These are phyloP conservation scores for Athene cunicularia DNA, from an alignment of 2,113 vertebrate species.

Conservation along the genomic window DNA sequence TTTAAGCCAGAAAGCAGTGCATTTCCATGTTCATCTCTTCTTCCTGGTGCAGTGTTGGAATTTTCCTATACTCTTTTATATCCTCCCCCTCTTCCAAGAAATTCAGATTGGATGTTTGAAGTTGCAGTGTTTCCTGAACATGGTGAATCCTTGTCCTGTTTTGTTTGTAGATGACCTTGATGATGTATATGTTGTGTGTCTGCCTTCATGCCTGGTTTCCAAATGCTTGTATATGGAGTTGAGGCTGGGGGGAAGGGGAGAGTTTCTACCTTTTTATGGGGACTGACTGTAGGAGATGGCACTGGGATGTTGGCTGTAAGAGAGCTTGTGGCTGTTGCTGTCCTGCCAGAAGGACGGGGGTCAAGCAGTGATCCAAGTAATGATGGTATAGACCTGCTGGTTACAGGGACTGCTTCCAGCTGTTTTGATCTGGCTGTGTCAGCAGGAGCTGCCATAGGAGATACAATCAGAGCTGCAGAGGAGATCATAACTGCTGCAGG, in stretches of 20 bases:
- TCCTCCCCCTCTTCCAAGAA: constrained; percentile 26
- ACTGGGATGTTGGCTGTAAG: background rate
- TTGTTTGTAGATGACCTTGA: constrained; percentile 70
- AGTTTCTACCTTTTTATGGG: background rate
- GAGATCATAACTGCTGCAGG: background rate
- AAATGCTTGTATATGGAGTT: constrained; percentile 11
- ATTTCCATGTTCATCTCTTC: constrained; percentile 40
- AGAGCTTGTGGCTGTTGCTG: background rate
- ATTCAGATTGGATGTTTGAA: constrained; percentile 52
- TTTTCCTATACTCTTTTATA: constrained; percentile 9
- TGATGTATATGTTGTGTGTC: constrained; percentile 21
- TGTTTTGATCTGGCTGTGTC: background rate
- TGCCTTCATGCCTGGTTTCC: background rate
- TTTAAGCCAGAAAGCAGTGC: constrained; percentile 65
- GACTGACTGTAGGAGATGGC: background rate
- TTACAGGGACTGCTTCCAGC: constrained; percentile 21
- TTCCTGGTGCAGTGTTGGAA: constrained; percentile 42
- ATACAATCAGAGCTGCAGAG: background rate
- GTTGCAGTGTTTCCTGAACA: constrained; percentile 65
- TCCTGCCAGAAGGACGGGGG: background rate
- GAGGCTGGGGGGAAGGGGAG: constrained; percentile 1
- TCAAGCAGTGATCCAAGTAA: constrained; percentile 11
- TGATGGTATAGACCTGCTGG: background rate
- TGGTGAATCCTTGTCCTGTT: constrained; percentile 67
- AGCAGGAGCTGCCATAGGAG: background rate